Evolutionary conservation across 2,797 vertebrate species (phyloP).

Genomic region (Amniataba percoides): DNA sequence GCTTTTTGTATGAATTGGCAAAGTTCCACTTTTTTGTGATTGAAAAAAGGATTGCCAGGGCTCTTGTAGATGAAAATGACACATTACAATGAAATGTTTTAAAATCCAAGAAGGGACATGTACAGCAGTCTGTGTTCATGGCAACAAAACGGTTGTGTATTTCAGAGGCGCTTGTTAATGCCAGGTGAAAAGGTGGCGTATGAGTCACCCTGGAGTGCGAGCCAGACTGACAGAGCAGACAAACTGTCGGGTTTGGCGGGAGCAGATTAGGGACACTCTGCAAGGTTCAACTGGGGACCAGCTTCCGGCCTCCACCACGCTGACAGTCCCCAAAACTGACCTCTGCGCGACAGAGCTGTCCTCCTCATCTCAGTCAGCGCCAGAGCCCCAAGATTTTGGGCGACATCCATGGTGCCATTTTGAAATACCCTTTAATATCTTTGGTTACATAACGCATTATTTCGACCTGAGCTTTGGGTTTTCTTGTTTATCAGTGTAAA

Average conservation of each 20-base stretch:
- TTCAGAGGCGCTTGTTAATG: constrained; percentile 17
- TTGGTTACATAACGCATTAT: constrained; percentile 24
- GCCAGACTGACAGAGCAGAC: constrained; percentile 59
- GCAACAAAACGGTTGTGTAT: not conserved
- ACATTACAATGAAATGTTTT: not conserved
- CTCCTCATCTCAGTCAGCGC: constrained; percentile 56
- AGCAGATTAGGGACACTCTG: constrained; percentile 27
- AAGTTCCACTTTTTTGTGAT: not conserved
- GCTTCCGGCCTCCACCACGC: constrained; percentile 32
- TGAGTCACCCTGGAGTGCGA: constrained; percentile 47
- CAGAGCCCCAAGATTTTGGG: constrained; percentile 36
- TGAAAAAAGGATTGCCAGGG: not conserved
- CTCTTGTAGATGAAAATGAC: not conserved
- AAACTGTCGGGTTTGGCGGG: constrained; percentile 32
- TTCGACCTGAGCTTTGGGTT: constrained; percentile 8
- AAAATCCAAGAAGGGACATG: not conserved
- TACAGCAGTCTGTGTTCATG: not conserved
- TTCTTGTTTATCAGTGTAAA: not conserved
- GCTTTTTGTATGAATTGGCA: not conserved
- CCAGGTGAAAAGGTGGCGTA: constrained; percentile 43
- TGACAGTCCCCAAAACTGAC: constrained; percentile 54
- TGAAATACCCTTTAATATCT: constrained; percentile 24
- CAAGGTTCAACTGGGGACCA: constrained; percentile 59
- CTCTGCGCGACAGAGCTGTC: constrained; percentile 66
- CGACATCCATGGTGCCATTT: constrained; percentile 44